Evolutionary conservation across 1,140 invertebrate genomes (phyloP).

Genomic region (Meloidogyne floridensis): DNA sequence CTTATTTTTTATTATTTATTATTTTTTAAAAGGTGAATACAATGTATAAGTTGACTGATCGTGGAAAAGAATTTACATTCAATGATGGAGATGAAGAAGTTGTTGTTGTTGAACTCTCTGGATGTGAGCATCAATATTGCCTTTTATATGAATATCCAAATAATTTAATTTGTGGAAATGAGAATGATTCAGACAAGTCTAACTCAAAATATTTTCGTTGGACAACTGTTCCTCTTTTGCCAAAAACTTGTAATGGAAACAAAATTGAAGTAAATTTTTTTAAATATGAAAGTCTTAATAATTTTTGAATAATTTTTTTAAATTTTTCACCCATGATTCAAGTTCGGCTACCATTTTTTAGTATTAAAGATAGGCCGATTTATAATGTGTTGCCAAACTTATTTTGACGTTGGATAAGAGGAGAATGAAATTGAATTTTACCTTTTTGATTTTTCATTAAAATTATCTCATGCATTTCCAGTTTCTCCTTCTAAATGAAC

Average conservation of each 20-base stretch:
- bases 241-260: not conserved
- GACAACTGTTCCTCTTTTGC: not conserved
- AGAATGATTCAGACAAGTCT: not conserved
- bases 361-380: no score
- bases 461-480: no score
- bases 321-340: no score
- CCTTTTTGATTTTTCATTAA: no score
- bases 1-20: not conserved
- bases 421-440: no score
- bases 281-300: no score
- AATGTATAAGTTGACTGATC: not conserved
- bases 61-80: not conserved
- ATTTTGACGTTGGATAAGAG: no score
- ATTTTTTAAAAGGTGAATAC: not conserved
- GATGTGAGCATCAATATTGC: not conserved
- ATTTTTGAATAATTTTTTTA: no score
- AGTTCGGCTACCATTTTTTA: no score
- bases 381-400: no score
- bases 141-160: not conserved
- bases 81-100: not conserved
- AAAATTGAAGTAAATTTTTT: not conserved
- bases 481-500: no score
- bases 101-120: not conserved
- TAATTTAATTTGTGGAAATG: not conserved
- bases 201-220: slow-evolving; percentile 2